Evolutionary conservation across 2,888 invertebrate species (phyloP), one percentile per base, ranked within the genome.

Genomic region (Platyscelio sp.): DNA sequence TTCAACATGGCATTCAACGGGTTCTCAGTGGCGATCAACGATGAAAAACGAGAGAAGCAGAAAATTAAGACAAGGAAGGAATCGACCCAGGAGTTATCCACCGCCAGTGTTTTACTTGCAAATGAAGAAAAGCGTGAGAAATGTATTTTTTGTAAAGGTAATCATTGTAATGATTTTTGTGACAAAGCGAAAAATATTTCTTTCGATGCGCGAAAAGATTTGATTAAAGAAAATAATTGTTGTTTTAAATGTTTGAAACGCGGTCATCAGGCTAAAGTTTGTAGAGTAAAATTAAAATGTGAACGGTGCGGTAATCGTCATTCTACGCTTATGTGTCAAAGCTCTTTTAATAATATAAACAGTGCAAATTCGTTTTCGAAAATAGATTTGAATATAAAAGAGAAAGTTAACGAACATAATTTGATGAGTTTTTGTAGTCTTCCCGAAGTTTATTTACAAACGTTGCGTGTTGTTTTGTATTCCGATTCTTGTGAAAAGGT

Each of bases 91-190:
- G 38, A 33, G 9, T 72, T 87, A 3, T 56, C 89, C 7, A 86
- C 85, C 1, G 87, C 85, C 18, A 86, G 88, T 46, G 80, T 46
- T 20, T 63, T 88, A 26, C 33, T 85, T 3, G 56, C 74, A 4
- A 78, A 58, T n/a, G 86, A 86, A 27, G 71, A 61, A 15, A 87
- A 72, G 24, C 26, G 46, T 24, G 80, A 51, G 27, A 72, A 70
- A 51, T 90, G 89, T 85, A 88, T 91, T 46, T 90, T 91, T 87
- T 90, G 90, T 75, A 63, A 33, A 22, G 86, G 82, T 20, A 60
- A 83, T n/a, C 85, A 87, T 84, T 76, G 86, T 27, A 88, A 87
- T 71, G 6, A 82, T 38, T n/a, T 22, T n/a, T 88, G 85, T 38
- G 83, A 87, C 43, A 33, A 33, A 33, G 33, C 33, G 5, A 33